Base-by-base conservation (phyloP, 1,140 invertebrate species). In the Cydia strobilella region DNA sequence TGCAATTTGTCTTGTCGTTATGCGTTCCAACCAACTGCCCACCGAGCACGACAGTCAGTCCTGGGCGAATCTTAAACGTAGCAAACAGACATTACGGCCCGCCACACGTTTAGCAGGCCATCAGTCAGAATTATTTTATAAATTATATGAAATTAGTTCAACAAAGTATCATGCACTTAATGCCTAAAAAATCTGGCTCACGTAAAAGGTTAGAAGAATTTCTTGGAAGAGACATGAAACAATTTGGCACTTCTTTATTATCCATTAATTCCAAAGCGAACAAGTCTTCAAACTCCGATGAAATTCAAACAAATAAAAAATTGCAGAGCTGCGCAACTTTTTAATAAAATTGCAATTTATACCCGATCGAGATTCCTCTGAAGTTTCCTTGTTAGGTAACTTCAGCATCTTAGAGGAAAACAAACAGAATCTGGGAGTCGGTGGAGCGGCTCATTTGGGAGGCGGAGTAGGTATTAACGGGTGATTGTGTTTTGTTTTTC, bases 261-360 rank as follows among this genome's bases (percentile, higher is more conserved):
- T 59, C 54, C 2, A 15, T 59, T 23, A 59, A 59, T 59, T 23
- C 54, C 18, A 23, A 59, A 20, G n/a, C n/a, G 20, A 23, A 54
- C 51, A 54, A 59, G 54, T 59, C 51, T 59, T 23, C 54, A 59
- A 59, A 59, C 54, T 59, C 54, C 54, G 23, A 59, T 59, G 20
- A 59, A 59, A 59, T 23, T 59, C 15, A 23, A 59, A 59, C n/a
- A 59, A 59, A 59, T n/a, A 59, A 59, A 59, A 59, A 59, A 59
- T 59, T 59, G 54, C 54, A 59, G 20, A 59, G 54, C 18, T 59
- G 18, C 18, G 9, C 54, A 59, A 59, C 18, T 59, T 59, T 59
- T 59, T 51, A 20, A 59, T 59, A 59, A 59, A 59, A 59, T 59
- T 59, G 54, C 54, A 59, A 59, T 59, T 59, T 59, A 59, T 59